A percentile compares a stretch with the other conserved stretches of the same genome.
Conservation (phyloP, 1,140 invertebrate genomes). For the Cherax quadricarinatus region DNA sequence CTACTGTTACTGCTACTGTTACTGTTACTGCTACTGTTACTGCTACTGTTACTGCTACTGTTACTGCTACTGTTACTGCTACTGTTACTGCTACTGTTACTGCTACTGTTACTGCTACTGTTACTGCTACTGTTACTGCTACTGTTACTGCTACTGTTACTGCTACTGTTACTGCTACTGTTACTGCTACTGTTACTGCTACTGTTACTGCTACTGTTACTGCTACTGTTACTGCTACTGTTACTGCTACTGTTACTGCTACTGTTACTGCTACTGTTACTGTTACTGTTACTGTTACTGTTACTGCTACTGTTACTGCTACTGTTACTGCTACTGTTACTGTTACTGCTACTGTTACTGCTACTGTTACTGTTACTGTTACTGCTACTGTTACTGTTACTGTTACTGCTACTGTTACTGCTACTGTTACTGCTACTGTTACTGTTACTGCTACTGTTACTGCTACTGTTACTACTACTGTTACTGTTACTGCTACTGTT, state of each 20-base stretch:
- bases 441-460: neutral
- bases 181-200: no score
- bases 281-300: no score
- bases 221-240: no score
- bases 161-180: no score
- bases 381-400: neutral
- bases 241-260: no score
- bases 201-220: no score
- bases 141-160: no score
- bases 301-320: neutral
- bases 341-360: neutral
- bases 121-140: neutral
- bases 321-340: neutral
- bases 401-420: conserved; percentile 13
- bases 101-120: neutral
- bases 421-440: neutral
- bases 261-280: no score
- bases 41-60: neutral
- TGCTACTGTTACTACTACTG: neutral
- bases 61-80: neutral
- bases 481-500: conserved; percentile 4
- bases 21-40: neutral
- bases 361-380: neutral
- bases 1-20: neutral
- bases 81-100: neutral